Evolutionary conservation across 2,888 invertebrate species (phyloP).

Genomic region (Podotricha telesiphe): DNA sequence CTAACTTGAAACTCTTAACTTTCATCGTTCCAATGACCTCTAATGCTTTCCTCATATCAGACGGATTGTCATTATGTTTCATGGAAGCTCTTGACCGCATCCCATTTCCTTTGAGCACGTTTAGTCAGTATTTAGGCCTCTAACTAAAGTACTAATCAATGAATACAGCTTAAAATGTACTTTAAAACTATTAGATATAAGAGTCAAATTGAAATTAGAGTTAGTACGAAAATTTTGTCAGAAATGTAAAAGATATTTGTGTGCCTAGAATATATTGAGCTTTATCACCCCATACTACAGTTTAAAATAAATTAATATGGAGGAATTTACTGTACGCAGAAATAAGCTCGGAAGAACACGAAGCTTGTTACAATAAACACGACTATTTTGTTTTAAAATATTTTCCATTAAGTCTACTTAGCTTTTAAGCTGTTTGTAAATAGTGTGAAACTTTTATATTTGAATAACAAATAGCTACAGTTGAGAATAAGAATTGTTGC

Average conservation of each 20-base stretch:
- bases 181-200: neutral
- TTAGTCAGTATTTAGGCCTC: slow-evolving; percentile 30
- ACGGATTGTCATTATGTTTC: slow-evolving; percentile 7
- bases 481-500: no score
- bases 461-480: no score
- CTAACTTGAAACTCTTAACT: no score
- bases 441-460: neutral
- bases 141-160: slow-evolving; percentile 27
- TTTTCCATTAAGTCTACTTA: neutral
- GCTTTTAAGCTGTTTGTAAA: neutral
- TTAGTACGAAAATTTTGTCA: neutral
- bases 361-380: neutral
- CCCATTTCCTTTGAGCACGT: slow-evolving; percentile 31
- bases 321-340: neutral
- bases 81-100: slow-evolving; percentile 32
- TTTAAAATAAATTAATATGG: neutral
- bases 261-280: neutral
- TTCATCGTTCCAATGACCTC: neutral
- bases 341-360: neutral
- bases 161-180: slow-evolving; percentile 11
- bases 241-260: neutral
- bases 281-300: neutral
- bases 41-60: neutral
- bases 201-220: neutral
- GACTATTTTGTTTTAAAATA: slow-evolving; percentile 2